Evolutionary conservation across 2,888 invertebrate species (phyloP).

Genomic region (Watsonalla binaria): DNA sequence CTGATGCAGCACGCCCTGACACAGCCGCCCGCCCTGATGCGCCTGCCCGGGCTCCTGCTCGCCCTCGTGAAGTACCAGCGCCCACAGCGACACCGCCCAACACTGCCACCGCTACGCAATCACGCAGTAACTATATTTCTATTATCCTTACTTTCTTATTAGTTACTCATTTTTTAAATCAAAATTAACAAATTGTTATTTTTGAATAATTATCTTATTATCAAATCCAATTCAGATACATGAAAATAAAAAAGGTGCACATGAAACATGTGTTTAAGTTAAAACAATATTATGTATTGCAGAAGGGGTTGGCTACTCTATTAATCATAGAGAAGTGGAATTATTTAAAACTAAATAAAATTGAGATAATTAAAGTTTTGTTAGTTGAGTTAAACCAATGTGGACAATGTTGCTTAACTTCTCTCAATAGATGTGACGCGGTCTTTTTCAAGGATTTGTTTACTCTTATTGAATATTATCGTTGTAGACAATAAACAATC

Average conservation of each 20-base stretch:
- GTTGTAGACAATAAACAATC: neutral
- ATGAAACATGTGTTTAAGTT: too few relatives aligned
- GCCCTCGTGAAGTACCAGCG: conserved; percentile 33
- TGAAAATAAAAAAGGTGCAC: too few relatives aligned
- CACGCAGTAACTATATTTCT: conserved; percentile 28
- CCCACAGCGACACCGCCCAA: conserved; percentile 16
- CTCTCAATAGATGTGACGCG: neutral
- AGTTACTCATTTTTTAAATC: too few relatives aligned
- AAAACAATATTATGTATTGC: too few relatives aligned
- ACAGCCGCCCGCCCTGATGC: conserved; percentile 12
- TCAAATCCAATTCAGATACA: too few relatives aligned
- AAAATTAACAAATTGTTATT: too few relatives aligned
- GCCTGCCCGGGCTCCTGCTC: conserved; percentile 40
- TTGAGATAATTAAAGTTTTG: too few relatives aligned
- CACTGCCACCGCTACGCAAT: conserved; percentile 31
- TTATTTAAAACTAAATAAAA: too few relatives aligned
- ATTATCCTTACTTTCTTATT: too few relatives aligned
- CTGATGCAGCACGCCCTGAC: conserved; percentile 18
- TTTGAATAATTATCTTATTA: too few relatives aligned
- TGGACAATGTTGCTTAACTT: neutral
- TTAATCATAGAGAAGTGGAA: too few relatives aligned
- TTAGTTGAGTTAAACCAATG: neutral
- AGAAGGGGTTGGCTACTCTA: too few relatives aligned
- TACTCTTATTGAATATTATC: neutral
- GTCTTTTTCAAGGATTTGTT: neutral